phyloP scores from a whole-genome alignment of 2,888 invertebrate species.

The Fragum sueziense region DNA sequence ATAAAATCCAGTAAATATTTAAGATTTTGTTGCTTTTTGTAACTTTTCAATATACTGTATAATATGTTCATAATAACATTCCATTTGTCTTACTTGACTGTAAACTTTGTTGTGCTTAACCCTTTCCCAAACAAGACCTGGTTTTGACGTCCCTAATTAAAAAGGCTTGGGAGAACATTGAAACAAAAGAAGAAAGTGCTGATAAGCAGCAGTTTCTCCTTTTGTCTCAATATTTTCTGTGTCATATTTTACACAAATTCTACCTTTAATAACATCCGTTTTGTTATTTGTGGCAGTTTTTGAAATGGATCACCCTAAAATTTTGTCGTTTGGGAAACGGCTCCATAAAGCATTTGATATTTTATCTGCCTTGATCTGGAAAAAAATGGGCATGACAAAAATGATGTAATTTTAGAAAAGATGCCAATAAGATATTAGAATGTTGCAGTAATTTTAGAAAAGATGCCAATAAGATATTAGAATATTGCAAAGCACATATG shows the following conservation, averaged over 20 bases:
- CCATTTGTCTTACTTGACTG: too few species aligned
- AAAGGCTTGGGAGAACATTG: too few species aligned
- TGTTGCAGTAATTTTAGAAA: neutral
- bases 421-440: neutral
- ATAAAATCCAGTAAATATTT: neutral
- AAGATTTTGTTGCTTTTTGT: neutral
- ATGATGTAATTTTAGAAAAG: neutral
- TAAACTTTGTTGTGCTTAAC: too few species aligned
- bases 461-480: neutral
- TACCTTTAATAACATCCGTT: too few species aligned
- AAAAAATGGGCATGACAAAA: neutral
- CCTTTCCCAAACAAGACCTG: too few species aligned
- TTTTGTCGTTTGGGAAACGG: too few species aligned
- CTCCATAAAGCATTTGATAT: neutral
- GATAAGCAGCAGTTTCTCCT: conserved; percentile 4
- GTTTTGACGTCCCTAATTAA: too few species aligned
- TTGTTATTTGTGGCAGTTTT: too few species aligned
- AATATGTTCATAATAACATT: too few species aligned
- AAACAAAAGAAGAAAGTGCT: too few species aligned
- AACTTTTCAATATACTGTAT: neutral
- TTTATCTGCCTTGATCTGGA: neutral
- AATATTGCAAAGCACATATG: neutral
- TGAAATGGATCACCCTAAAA: too few species aligned
- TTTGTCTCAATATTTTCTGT: conserved; percentile 3
- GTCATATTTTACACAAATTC: too few species aligned